phyloP scores from a whole-genome alignment of 2,888 invertebrate species.

The Pardosa pseudoannulata region DNA sequence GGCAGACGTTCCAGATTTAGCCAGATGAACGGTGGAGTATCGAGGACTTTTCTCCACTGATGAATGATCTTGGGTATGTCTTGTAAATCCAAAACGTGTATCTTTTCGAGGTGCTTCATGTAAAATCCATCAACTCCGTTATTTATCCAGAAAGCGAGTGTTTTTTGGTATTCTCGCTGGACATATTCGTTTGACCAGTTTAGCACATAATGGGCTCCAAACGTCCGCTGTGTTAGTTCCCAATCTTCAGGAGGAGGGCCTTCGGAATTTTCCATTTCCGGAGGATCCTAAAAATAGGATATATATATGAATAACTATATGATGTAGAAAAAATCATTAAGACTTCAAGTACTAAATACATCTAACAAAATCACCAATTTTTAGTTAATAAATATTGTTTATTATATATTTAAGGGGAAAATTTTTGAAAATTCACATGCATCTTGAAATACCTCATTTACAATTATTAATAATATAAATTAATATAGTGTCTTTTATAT shows the following conservation, averaged over 20 bases:
- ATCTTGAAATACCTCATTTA: too few relatives aligned
- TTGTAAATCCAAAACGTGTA: slow-evolving; percentile 78
- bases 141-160: slow-evolving; percentile 84
- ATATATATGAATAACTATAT: too few relatives aligned
- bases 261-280: slow-evolving; percentile 64
- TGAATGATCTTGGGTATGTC: slow-evolving; percentile 80
- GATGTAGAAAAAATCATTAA: too few relatives aligned
- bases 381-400: too few relatives aligned
- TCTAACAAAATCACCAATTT: too few relatives aligned
- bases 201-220: slow-evolving; percentile 77
- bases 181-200: slow-evolving; percentile 78
- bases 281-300: slow-evolving; percentile 33
- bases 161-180: slow-evolving; percentile 80
- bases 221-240: slow-evolving; percentile 58
- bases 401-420: too few relatives aligned
- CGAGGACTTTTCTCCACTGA: slow-evolving; percentile 73
- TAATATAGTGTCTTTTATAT: too few relatives aligned
- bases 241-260: slow-evolving; percentile 63
- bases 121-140: slow-evolving; percentile 93
- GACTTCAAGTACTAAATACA: too few relatives aligned
- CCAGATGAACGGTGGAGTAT: slow-evolving; percentile 55
- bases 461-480: too few relatives aligned
- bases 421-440: too few relatives aligned
- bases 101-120: slow-evolving; percentile 86
- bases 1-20: background rate